These are phyloP conservation scores for Pseudomyrmex dendroicus DNA, from an alignment of 1,140 invertebrate genomes.

Conservation along the genomic window DNA sequence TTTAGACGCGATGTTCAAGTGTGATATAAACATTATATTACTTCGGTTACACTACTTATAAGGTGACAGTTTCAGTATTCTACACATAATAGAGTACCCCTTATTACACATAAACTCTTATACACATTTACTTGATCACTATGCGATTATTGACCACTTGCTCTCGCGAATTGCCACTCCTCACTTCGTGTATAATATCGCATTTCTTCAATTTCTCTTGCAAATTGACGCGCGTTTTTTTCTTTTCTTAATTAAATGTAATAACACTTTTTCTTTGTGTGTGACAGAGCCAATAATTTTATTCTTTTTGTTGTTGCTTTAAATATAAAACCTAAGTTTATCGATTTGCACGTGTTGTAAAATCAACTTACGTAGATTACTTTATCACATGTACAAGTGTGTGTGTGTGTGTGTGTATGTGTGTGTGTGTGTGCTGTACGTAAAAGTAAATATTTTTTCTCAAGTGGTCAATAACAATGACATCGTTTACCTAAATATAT, in stretches of 20 bases:
- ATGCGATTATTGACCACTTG: conserved; percentile 42
- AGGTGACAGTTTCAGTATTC: conserved; percentile 51
- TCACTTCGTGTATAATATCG: not conserved
- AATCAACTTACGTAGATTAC: not conserved
- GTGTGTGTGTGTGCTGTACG: too few relatives aligned
- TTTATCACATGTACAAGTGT: not conserved
- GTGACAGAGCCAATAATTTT: not conserved
- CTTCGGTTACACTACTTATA: conserved; percentile 33
- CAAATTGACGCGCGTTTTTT: not conserved
- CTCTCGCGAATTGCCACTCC: conserved; percentile 7
- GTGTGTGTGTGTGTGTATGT: too few relatives aligned
- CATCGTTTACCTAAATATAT: conserved; percentile 24
- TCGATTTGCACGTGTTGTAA: not conserved
- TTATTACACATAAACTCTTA: conserved; percentile 10
- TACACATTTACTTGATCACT: conserved; percentile 24
- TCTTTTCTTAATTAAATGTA: not conserved
- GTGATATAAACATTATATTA: conserved; percentile 11
- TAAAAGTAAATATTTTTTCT: too few relatives aligned
- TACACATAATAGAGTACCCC: not conserved
- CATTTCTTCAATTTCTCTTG: not conserved
- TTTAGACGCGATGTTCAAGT: conserved; percentile 1
- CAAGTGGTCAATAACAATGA: conserved; percentile 26
- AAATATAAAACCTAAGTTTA: not conserved
- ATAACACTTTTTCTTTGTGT: not conserved
- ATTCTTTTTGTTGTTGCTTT: not conserved